Percentiles rank a stretch among this genome's conserved stretches.
Evolutionary conservation across 37 sponge, comb jelly and placozoan genomes (phyloP).

Genomic region (Petrosia ficiformis): DNA sequence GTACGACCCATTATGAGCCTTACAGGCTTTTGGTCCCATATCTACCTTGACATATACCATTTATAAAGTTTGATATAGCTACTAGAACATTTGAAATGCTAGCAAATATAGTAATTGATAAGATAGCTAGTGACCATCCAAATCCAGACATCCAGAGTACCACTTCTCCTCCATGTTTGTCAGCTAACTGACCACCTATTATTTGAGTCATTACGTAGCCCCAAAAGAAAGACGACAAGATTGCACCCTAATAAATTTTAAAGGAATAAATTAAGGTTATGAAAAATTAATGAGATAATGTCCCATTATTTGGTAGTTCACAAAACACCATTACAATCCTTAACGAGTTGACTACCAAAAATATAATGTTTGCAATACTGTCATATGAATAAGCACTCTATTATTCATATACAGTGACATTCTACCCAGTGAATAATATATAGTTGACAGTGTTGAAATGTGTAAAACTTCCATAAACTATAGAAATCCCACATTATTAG

Average conservation of each 20-base stretch:
- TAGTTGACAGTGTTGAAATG: no score
- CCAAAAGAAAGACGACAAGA: conserved; percentile 46
- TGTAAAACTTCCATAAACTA: not conserved
- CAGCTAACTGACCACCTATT: conserved; percentile 14
- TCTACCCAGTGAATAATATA: no score
- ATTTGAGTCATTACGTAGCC: conserved; percentile 35
- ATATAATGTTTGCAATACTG: no score
- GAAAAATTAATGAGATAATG: not conserved
- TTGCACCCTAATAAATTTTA: conserved; percentile 2
- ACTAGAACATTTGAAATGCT: conserved; percentile 3
- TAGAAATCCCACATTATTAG: not conserved
- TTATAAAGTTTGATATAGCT: conserved; percentile 12
- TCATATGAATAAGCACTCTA: no score
- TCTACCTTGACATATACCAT: conserved; percentile 48
- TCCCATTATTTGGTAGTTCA: not conserved
- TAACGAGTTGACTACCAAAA: no score
- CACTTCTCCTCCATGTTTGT: conserved; percentile 33
- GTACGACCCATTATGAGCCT: not conserved
- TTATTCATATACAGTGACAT: no score
- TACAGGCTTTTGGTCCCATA: not conserved
- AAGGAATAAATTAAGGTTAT: not conserved
- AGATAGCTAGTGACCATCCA: conserved; percentile 32
- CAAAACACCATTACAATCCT: not conserved
- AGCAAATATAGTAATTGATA: not conserved
- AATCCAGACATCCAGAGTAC: conserved; percentile 25